Base-by-base conservation (phyloP, 2,113 vertebrate genomes). In the Python bivittatus region DNA sequence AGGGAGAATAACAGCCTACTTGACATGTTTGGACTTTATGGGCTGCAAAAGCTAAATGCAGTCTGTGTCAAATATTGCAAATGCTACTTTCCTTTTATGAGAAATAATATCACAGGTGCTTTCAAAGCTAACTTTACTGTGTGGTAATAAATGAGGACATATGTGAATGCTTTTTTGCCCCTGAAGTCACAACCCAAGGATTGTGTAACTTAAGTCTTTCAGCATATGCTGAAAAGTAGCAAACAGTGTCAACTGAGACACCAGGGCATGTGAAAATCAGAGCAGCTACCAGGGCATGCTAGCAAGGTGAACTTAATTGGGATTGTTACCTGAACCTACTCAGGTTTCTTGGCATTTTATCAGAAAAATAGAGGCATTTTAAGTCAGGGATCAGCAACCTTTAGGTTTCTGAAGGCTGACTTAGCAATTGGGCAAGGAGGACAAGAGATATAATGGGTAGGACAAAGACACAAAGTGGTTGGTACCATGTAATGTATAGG, bases 251-350 rank as follows among this genome's bases (percentile, higher is more conserved):
- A 57, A 2, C 88, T 91, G 3, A 0, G 1, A 44, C 1, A 33
- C 11, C 90, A 92, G 64, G 2, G 1, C 3, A 48, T 83, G 44
- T 88, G 25, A 53, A 92, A 88, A 91, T 86, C 42, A 68, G 89
- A 91, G 79, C 60, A 91, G n/a, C 72, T 38, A 84, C 60, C 33
- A 89, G 61, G 88, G 23, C 1, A 93, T 88, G 68, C 91, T 92
- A 95, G 93, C 11, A 68, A 93, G 91, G 42, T 68, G 94, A 60
- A 60, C 91, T 92, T 92, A 95, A 94, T 58, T 27, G 92, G 64
- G 93, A 44, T 6, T 33, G 29, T 90, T 95, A 89, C 90, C 53
- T 96, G 93, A 94, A 96, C 92, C 88, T 93, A 95, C 54, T 48
- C 91, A 91, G 94, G 86, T 86, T 92, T 93, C 93, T 93, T 95